phyloP scores from a whole-genome alignment of 2,113 vertebrate species.

The Theristicus caerulescens region DNA sequence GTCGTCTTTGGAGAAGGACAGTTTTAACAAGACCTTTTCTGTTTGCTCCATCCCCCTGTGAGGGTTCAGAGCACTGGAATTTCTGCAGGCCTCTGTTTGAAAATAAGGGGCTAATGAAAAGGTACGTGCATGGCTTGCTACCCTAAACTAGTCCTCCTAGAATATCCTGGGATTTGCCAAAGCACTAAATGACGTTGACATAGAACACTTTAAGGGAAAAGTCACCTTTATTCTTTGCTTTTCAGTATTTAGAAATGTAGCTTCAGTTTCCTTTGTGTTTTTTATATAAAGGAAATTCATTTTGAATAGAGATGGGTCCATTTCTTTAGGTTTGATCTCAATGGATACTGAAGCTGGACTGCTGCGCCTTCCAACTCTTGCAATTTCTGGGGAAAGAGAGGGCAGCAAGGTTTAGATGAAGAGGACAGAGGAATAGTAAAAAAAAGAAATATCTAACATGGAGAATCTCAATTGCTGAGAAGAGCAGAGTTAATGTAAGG shows the following conservation, averaged over 20 bases:
- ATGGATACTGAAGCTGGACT: slow-evolving; percentile 58
- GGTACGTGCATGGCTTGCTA: slow-evolving; percentile 43
- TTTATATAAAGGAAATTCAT: slow-evolving; percentile 66
- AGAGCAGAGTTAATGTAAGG: not conserved
- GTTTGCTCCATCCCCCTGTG: slow-evolving; percentile 55
- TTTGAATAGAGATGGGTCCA: slow-evolving; percentile 68
- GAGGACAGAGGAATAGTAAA: slow-evolving; percentile 45
- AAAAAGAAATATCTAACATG: slow-evolving; percentile 43
- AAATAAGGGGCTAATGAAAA: slow-evolving; percentile 66
- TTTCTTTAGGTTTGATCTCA: slow-evolving; percentile 64
- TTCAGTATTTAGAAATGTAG: slow-evolving; percentile 62
- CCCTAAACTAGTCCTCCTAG: slow-evolving; percentile 55
- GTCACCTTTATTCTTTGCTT: slow-evolving; percentile 66
- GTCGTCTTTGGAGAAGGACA: slow-evolving; percentile 49
- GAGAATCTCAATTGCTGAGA: slow-evolving; percentile 24
- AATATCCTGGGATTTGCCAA: slow-evolving; percentile 66
- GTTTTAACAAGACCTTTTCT: slow-evolving; percentile 66
- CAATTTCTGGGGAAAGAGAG: slow-evolving; percentile 58
- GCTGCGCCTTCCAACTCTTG: slow-evolving; percentile 58
- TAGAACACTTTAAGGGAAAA: slow-evolving; percentile 51
- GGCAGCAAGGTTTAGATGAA: slow-evolving; percentile 55
- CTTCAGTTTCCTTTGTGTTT: slow-evolving; percentile 50
- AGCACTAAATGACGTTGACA: slow-evolving; percentile 61
- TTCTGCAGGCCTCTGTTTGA: slow-evolving; percentile 51
- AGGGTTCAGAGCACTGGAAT: slow-evolving; percentile 55